Conservation (phyloP, 2,797 vertebrate species). For the Pangasius djambal region DNA sequence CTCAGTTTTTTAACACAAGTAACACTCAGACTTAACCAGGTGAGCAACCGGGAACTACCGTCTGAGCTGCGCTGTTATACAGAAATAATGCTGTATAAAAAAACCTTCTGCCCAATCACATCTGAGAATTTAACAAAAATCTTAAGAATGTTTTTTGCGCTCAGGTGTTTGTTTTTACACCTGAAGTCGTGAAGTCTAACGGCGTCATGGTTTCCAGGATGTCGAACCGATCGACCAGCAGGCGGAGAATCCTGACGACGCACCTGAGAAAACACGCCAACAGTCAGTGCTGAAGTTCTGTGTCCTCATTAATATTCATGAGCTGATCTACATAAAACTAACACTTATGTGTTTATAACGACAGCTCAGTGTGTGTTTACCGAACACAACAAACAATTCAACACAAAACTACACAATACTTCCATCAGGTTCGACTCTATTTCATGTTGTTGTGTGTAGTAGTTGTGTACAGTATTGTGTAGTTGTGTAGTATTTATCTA, state of each 20-base stretch:
- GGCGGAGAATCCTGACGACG: constrained; percentile 87
- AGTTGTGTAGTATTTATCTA: too few species aligned
- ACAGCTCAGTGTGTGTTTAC: neutral
- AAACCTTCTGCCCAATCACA: too few species aligned
- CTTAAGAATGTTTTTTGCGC: neutral
- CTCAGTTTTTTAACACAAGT: too few species aligned
- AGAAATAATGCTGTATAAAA: too few species aligned
- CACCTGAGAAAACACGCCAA: constrained; percentile 72
- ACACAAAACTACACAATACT: neutral
- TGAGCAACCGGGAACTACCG: too few species aligned
- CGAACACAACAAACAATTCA: neutral
- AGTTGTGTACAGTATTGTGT: neutral
- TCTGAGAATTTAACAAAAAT: neutral
- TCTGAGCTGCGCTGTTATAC: too few species aligned
- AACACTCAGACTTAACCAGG: too few species aligned
- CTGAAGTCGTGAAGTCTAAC: constrained; percentile 95
- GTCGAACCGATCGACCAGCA: constrained; percentile 90
- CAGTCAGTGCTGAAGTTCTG: neutral
- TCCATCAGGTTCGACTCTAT: too few species aligned
- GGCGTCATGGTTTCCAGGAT: constrained; percentile 96
- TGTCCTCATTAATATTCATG: neutral
- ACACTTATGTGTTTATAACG: neutral
- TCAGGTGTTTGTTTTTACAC: constrained; percentile 53
- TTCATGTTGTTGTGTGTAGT: neutral
- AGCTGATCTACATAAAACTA: neutral